Evolutionary conservation across 2,797 vertebrate genomes (phyloP), one percentile per base, ranked within the genome.

Genomic region (Pangasius djambal): DNA sequence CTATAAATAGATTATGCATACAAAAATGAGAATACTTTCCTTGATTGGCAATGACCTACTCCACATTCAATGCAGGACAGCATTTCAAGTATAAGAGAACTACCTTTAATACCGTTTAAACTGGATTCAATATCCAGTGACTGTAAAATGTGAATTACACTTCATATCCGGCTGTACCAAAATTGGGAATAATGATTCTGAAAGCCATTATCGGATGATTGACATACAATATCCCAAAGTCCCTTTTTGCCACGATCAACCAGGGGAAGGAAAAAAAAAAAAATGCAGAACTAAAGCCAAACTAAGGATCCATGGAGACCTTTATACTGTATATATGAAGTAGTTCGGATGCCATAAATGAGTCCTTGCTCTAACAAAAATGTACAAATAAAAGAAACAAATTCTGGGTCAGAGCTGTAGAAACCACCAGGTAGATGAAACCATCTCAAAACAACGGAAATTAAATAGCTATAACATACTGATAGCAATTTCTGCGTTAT

Each of bases 401-500:
- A 44, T 67, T 67, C 72, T n/a, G 69, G 48, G 83, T 67, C 83
- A 72, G 65, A 87, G 86, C 48, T n/a, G 69, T 88, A 78, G 40
- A 78, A 89, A 92, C 70, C 72, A 79, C 52, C 61, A 89, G 65
- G 34, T 75, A 83, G 86, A 86, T 88, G 57, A 84, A 87, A 81
- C 63, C 77, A 81, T 74, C 70, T 75, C 8, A 88, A 69, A 91
- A 57, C 34, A 88, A 89, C 6, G 6, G 37, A 83, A 90, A 86
- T 85, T 48, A 86, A 88, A 88, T 87, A 88, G 48, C 70, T 89
- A 44, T 87, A 48, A 34, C 89, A 88, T 61, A 78, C 52, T 34
- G 31, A 63, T 74, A 88, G 57, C 67, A 69, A 78, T 89, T 77
- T 88, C 69, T 92, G 88, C 88, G 90, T 88, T 79, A 87, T 84